A percentile compares a stretch with the other conserved stretches of the same genome.
phyloP scores from a whole-genome alignment of 1,140 invertebrate species.

The Leptonema lineaticorne region DNA sequence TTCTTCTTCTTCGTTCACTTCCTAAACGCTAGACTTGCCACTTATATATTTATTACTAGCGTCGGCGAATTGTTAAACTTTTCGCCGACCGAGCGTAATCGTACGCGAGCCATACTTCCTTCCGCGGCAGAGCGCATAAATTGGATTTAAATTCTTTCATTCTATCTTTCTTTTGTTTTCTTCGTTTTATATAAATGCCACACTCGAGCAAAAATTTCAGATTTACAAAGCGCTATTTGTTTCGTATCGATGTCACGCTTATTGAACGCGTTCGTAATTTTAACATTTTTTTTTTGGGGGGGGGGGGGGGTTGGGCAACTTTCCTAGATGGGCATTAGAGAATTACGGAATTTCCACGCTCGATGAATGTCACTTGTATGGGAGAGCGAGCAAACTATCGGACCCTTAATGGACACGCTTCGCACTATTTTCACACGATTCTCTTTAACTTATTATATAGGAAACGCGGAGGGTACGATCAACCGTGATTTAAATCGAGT shows the following conservation, averaged over 20 bases:
- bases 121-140: background rate
- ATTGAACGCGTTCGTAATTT: background rate
- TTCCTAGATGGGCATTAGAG: background rate
- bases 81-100: slow-evolving; percentile 6
- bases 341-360: slow-evolving; percentile 12
- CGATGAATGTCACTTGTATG: slow-evolving; percentile 9
- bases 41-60: background rate
- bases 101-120: slow-evolving; percentile 2
- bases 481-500: too few relatives aligned
- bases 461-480: too few relatives aligned
- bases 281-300: too few relatives aligned
- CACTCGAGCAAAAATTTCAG: background rate
- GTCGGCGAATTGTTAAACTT: background rate
- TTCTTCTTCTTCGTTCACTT: background rate
- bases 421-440: slow-evolving; percentile 22
- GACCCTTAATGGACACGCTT: slow-evolving; percentile 16
- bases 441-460: background rate
- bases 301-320: too few relatives aligned
- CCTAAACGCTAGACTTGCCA: background rate
- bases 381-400: slow-evolving; percentile 25
- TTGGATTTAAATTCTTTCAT: too few relatives aligned
- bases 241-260: background rate
- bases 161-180: too few relatives aligned
- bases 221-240: background rate
- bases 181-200: too few relatives aligned